A percentile compares a stretch with the other conserved stretches of the same genome.
Evolutionary conservation across 2,113 vertebrate genomes (phyloP).

Genomic region (Bothrops jararaca): DNA sequence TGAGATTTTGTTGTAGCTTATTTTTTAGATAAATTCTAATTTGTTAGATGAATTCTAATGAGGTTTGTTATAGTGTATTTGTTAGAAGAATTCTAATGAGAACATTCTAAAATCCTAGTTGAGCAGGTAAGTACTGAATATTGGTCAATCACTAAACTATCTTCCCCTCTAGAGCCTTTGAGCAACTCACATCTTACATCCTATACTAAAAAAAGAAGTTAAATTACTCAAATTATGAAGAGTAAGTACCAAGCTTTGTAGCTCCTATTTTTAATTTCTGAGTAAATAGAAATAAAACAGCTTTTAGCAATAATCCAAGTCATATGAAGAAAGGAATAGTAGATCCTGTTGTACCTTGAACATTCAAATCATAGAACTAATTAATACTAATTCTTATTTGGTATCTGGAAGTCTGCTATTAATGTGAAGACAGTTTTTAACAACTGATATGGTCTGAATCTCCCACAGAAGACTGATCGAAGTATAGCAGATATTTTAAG

Average conservation of each 20-base stretch:
- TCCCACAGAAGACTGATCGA: not conserved
- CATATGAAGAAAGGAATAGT: not conserved
- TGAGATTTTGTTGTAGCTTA: not conserved
- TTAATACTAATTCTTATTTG: not conserved
- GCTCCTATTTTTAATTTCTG: slow-evolving; percentile 16
- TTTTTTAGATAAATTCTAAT: not conserved
- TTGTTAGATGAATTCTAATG: not conserved
- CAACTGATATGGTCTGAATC: not conserved
- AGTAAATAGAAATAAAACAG: slow-evolving; percentile 2
- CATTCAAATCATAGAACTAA: not conserved
- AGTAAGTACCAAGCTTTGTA: not conserved
- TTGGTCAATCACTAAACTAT: not conserved
- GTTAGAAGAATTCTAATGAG: not conserved
- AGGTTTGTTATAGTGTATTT: not conserved
- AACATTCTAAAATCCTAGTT: not conserved
- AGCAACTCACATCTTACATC: not conserved
- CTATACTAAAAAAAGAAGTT: not conserved
- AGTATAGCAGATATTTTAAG: not conserved
- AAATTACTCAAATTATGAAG: not conserved
- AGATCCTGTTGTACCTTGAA: not conserved
- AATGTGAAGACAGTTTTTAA: not conserved
- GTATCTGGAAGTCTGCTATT: not conserved
- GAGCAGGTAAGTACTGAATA: not conserved
- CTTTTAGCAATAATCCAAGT: not conserved
- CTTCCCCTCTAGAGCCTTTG: not conserved